Evolutionary conservation across 1,140 invertebrate species (phyloP).

Genomic region (Drosophila dunni): DNA sequence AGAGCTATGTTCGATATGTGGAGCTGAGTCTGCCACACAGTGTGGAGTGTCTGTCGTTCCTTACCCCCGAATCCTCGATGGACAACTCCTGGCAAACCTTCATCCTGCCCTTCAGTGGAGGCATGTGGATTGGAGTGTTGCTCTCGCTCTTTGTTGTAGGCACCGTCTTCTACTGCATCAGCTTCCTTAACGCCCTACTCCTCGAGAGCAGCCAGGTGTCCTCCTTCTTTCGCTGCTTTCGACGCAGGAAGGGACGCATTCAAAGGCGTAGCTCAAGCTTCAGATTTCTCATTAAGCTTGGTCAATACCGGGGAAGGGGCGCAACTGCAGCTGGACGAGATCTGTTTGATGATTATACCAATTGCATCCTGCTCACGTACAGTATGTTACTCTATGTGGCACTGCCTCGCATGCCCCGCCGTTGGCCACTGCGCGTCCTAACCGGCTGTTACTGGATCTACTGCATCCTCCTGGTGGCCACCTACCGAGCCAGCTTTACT

Average conservation of each 20-base stretch:
- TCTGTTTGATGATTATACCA: conserved; percentile 89
- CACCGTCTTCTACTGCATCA: conserved; percentile 71
- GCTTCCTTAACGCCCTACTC: conserved; percentile 65
- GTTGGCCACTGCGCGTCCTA: conserved; percentile 91
- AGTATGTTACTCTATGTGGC: conserved; percentile 92
- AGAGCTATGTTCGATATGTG: conserved; percentile 88
- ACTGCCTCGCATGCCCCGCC: conserved; percentile 89
- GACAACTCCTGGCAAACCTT: conserved; percentile 93
- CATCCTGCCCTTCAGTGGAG: conserved; percentile 89
- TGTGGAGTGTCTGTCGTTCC: conserved; percentile 92
- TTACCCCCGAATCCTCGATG: conserved; percentile 91
- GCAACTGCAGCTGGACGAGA: conserved; percentile 61
- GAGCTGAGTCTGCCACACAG: conserved; percentile 92
- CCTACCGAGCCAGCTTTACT: conserved; percentile 93
- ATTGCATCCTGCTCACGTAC: conserved; percentile 91
- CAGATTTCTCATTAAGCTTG: conserved; percentile 61
- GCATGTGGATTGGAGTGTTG: conserved; percentile 78
- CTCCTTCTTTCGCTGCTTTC: conserved; percentile 54
- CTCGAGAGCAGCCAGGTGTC: not conserved
- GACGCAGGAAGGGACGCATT: not conserved
- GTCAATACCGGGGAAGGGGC: conserved; percentile 26
- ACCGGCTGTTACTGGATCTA: conserved; percentile 95
- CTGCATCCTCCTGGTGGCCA: conserved; percentile 90
- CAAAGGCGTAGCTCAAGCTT: conserved; percentile 14
- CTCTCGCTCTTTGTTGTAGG: conserved; percentile 76